Evolutionary conservation across 2,797 vertebrate species (phyloP).

Genomic region (Mus spretus): DNA sequence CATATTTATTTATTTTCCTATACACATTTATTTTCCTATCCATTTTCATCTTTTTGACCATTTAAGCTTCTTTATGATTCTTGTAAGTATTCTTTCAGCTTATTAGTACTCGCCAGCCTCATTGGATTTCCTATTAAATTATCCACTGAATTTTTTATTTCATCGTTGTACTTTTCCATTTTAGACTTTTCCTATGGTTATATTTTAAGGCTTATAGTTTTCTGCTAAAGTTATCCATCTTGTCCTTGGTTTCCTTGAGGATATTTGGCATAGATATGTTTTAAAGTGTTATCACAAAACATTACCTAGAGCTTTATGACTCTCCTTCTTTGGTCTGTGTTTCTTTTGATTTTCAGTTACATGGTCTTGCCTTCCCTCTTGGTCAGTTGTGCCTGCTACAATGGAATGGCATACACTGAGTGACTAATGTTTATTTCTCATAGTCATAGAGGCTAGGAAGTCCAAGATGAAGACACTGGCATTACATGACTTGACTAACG

Average conservation of each 20-base stretch:
- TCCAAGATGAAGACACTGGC: not conserved
- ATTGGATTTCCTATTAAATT: conserved; percentile 15
- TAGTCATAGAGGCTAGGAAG: conserved; percentile 10
- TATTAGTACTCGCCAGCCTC: not conserved
- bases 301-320: conserved; percentile 21
- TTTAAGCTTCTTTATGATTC: not conserved
- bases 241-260: conserved; percentile 45
- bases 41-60: not conserved
- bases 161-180: conserved; percentile 23
- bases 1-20: not conserved
- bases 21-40: not conserved
- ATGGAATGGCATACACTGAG: not conserved
- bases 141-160: conserved; percentile 51
- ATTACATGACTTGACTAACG: not conserved
- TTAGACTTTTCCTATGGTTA: not conserved
- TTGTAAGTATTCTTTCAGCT: conserved; percentile 12
- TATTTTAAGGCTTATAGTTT: conserved; percentile 18
- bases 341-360: conserved; percentile 44
- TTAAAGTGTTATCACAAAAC: not conserved
- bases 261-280: not conserved
- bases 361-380: not conserved
- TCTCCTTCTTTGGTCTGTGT: conserved; percentile 11
- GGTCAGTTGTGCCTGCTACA: not conserved
- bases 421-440: conserved; percentile 51
- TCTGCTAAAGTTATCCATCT: conserved; percentile 20